phyloP scores from a whole-genome alignment of 2,888 invertebrate species.

The Pegoplata infirma region DNA sequence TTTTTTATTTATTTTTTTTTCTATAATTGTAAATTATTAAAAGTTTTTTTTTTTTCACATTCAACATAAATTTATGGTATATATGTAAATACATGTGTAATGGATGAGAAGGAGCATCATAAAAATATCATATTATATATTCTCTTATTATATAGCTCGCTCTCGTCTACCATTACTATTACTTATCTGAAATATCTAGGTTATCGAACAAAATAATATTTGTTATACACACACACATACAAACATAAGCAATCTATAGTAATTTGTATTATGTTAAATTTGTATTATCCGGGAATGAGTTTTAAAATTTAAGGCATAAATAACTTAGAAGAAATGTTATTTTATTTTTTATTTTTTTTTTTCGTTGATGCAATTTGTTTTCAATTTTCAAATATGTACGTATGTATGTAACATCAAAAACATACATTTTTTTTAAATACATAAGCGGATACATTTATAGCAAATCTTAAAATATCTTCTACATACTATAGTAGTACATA shows the following conservation, averaged over 20 bases:
- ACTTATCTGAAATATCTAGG: neutral
- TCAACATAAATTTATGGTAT: too few relatives aligned
- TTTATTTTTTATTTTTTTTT: neutral
- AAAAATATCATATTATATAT: neutral
- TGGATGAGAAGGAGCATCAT: neutral
- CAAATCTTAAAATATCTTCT: constrained; percentile 48
- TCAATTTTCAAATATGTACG: neutral
- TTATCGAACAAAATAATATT: neutral
- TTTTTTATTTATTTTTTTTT: neutral
- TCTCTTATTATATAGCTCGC: neutral
- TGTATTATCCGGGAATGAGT: neutral
- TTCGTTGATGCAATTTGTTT: neutral
- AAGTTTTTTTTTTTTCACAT: neutral
- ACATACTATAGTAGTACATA: too few relatives aligned
- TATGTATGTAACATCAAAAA: too few relatives aligned
- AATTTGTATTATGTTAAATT: neutral
- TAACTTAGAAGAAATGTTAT: too few relatives aligned
- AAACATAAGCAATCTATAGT: neutral
- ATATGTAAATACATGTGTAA: too few relatives aligned
- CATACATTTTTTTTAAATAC: neutral
- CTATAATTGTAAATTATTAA: neutral
- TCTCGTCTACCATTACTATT: neutral
- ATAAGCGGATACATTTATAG: constrained; percentile 29
- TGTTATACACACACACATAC: too few relatives aligned
- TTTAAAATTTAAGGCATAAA: neutral